phyloP scores from a whole-genome alignment of 2,797 vertebrate species.

The Craterocephalus amniculus region DNA sequence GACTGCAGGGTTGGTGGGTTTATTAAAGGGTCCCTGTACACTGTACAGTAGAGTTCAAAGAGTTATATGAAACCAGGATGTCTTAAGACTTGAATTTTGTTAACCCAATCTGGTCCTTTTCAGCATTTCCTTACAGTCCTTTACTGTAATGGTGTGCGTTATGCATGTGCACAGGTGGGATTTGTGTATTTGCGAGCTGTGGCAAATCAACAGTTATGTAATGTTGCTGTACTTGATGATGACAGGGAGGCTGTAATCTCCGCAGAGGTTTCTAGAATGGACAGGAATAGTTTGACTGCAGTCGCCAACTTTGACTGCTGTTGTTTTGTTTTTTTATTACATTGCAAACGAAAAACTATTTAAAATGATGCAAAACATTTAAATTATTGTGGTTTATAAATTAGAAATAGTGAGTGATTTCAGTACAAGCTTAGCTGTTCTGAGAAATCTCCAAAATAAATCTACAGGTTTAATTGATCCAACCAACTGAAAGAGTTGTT shows the following conservation, averaged over 20 bases:
- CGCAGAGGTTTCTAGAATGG: conserved; percentile 59
- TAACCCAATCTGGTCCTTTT: neutral
- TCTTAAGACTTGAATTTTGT: neutral
- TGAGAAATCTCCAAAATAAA: neutral
- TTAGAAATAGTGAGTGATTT: neutral
- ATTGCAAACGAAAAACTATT: neutral
- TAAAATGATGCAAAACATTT: neutral
- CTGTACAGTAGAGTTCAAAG: neutral
- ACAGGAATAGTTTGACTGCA: conserved; percentile 31
- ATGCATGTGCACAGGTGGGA: conserved; percentile 25
- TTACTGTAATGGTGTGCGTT: neutral
- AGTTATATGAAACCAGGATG: neutral
- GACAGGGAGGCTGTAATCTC: conserved; percentile 43
- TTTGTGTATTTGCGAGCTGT: conserved; percentile 10
- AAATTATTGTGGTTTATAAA: neutral
- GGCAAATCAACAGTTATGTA: conserved; percentile 66
- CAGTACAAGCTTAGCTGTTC: neutral
- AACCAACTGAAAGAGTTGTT: too few relatives aligned
- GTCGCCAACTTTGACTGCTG: neutral
- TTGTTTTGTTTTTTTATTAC: neutral
- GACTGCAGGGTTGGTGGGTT: neutral
- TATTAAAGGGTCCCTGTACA: neutral
- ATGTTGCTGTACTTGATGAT: conserved; percentile 58
- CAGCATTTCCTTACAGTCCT: neutral
- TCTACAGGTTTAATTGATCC: neutral